These are phyloP conservation scores for Scophthalmus maximus DNA, from an alignment of 2,113 vertebrate genomes.

Conservation along the genomic window DNA sequence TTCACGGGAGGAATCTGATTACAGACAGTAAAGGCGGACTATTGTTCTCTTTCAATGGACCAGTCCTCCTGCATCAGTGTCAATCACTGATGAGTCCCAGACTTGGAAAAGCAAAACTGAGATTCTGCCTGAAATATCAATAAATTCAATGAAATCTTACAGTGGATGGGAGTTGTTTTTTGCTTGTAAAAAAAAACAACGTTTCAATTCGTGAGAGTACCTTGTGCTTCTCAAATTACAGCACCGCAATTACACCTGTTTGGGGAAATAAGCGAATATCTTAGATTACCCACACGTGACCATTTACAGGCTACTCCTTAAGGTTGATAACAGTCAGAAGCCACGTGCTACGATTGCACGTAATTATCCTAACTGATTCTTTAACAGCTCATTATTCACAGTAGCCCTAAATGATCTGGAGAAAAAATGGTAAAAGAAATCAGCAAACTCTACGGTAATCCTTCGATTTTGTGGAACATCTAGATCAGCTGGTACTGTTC, in stretches of 20 bases:
- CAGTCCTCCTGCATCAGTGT: conserved; percentile 28
- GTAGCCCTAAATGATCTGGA: too few relatives aligned
- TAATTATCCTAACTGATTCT: not conserved
- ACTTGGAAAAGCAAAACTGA: conserved; percentile 4
- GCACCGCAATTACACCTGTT: too few relatives aligned
- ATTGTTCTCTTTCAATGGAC: conserved; percentile 4
- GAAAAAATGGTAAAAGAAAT: not conserved
- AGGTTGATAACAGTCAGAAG: not conserved
- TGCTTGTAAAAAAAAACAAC: too few relatives aligned
- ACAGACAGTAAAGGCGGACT: conserved; percentile 25
- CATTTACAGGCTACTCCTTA: not conserved
- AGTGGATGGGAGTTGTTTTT: not conserved
- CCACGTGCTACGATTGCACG: not conserved
- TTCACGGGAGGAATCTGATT: conserved; percentile 11
- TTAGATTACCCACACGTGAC: not conserved
- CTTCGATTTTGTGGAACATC: not conserved
- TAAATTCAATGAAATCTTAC: not conserved
- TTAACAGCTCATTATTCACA: not conserved
- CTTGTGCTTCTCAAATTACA: too few relatives aligned
- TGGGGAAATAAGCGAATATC: not conserved
- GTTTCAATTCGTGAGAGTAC: too few relatives aligned
- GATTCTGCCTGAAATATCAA: conserved; percentile 5
- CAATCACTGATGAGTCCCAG: conserved; percentile 5
- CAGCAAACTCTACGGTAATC: not conserved
- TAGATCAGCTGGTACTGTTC: not conserved